Base-by-base conservation (phyloP, 2,113 vertebrate genomes). In the Amazona vittata region DNA sequence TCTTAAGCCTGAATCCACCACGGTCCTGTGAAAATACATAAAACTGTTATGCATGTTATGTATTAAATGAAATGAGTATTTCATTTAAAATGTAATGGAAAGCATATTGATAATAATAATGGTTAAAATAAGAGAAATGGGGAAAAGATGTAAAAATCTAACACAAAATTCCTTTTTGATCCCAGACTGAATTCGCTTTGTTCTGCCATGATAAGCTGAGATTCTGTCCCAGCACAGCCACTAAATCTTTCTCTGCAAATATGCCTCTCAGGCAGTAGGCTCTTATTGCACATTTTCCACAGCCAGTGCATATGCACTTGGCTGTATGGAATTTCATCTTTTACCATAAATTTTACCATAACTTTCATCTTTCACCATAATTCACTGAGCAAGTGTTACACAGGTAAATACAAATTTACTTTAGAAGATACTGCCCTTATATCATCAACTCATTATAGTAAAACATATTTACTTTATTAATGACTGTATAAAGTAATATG, bases 1-100 rank as follows among this genome's bases (percentile, higher is more conserved):
- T 63, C 97, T 99, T 92, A 99, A 98, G 89, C 98, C 98, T 37
- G 99, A 99, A 98, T 99, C 99, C 97, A 99, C 99, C 97, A 99
- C 99, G 3, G 99, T 99, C 97, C 99, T 99, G 95, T 89, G 63
- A 97, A 95, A 89, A 91, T 21, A 96, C 43, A 75, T 47, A 53
- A 85, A 84, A 43, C 8, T 17, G 5, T 97, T 90, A 97, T 59
- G 33, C 20, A 57, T 21, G 20, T 33, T 57, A 15, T 35, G 33
- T 22, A 59, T n/a, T 35, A 59, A 59, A 59, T 59, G 12, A n/a
- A 59, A 59, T n/a, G 33, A 83, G 63, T 25, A 11, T 52, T 79
- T 35, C 4, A 29, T 63, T 50, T 13, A 85, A 71, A 33, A 55
- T 20, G 71, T 5, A 22, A 53, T 16, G 24, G 24, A 37, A 77